Conservation (phyloP, 1,140 invertebrate genomes). For the Lordiphosa collinella region DNA sequence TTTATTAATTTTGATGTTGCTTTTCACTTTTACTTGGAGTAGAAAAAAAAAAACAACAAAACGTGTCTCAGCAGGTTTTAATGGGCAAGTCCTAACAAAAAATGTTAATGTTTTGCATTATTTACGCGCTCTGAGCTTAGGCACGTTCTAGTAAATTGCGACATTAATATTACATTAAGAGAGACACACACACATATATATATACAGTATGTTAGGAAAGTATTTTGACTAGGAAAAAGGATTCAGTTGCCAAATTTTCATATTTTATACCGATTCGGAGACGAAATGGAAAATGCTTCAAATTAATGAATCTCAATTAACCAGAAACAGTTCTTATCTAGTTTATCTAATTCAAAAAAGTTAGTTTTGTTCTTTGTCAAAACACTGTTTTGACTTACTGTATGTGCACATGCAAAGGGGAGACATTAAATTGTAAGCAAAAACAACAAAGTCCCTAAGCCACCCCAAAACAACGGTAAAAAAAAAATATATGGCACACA, state of each 20-base stretch:
- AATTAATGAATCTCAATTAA: too few species aligned
- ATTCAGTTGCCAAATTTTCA: too few species aligned
- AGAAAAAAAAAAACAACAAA: constrained; percentile 13
- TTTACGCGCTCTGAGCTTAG: constrained; percentile 41
- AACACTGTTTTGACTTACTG: too few species aligned
- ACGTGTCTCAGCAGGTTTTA: constrained; percentile 4
- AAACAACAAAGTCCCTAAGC: constrained; percentile 52
- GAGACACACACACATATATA: constrained; percentile 28
- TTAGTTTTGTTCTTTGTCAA: too few species aligned
- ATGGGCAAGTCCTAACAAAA: constrained; percentile 21
- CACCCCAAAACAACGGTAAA: constrained; percentile 44
- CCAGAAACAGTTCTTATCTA: too few species aligned
- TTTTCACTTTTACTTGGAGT: constrained; percentile 78
- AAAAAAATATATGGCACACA: constrained; percentile 58
- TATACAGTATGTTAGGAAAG: background rate
- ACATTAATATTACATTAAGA: constrained; percentile 77
- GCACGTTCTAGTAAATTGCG: constrained; percentile 63
- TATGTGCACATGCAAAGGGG: constrained; percentile 53
- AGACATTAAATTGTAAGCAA: constrained; percentile 61
- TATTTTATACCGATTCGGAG: too few species aligned
- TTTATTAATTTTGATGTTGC: constrained; percentile 77
- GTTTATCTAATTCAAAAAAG: too few species aligned
- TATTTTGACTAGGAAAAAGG: too few species aligned
- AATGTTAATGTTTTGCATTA: constrained; percentile 54
- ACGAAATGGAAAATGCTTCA: too few species aligned